Conservation (phyloP, 92 coral and sea anemone genomes). For the Porites rus region DNA sequence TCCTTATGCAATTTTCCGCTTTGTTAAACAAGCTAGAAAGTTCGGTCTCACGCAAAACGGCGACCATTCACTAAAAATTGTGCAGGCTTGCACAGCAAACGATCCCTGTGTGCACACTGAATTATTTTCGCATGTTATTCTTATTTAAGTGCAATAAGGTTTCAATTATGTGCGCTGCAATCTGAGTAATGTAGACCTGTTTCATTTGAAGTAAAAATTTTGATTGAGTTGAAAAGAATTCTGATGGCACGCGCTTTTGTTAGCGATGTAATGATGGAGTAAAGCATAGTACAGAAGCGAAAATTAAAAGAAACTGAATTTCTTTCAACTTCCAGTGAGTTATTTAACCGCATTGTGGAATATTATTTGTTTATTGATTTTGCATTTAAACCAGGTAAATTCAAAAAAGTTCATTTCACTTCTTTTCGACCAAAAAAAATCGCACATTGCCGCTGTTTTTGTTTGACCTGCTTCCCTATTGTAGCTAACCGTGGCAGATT, state of each 20-base stretch:
- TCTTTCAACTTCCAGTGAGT: neutral
- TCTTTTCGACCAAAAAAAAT: neutral
- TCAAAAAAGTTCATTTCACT: slow-evolving; percentile 4
- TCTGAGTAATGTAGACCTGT: slow-evolving; percentile 21
- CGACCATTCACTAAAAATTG: too few species aligned
- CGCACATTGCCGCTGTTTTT: slow-evolving; percentile 1
- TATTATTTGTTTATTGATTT: neutral
- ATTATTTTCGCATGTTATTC: neutral
- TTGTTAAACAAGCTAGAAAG: slow-evolving; percentile 25
- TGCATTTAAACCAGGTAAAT: neutral
- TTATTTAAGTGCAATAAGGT: slow-evolving; percentile 10
- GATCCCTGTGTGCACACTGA: too few species aligned
- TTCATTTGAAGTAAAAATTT: slow-evolving; percentile 6
- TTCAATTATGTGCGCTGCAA: slow-evolving; percentile 5
- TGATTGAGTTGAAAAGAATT: neutral
- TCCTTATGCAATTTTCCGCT: neutral
- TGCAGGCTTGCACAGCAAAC: too few species aligned
- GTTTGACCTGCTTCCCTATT: neutral
- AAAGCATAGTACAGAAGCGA: neutral
- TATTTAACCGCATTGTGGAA: slow-evolving; percentile 10
- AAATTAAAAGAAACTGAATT: neutral
- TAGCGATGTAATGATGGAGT: neutral
- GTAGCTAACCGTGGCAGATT: slow-evolving; percentile 13
- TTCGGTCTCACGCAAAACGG: too few species aligned
- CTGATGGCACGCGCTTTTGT: slow-evolving; percentile 28